These are phyloP conservation scores for Amphimedon queenslandica DNA, from an alignment of 37 sponge, comb jelly and placozoan genomes.

Conservation along the genomic window DNA sequence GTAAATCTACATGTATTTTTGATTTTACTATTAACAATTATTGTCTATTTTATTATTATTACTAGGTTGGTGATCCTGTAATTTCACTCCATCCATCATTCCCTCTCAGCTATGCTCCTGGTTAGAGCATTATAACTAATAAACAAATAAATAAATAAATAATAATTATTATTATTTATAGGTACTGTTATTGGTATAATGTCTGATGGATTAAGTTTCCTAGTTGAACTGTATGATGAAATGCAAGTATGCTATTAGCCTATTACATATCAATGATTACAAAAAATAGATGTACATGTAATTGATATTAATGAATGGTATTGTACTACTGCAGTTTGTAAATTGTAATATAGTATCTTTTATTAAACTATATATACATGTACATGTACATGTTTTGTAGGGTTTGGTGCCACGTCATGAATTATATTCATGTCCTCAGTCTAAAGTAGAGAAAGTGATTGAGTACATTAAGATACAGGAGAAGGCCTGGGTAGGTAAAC, in stretches of 20 bases:
- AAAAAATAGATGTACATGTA: too few species aligned
- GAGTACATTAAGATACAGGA: conserved; percentile 37
- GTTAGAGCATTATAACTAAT: too few species aligned
- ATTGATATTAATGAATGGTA: too few species aligned
- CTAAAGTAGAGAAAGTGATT: conserved; percentile 28
- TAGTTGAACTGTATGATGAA: conserved; percentile 50
- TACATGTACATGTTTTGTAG: not conserved
- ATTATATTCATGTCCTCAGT: conserved; percentile 22
- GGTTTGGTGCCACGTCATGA: conserved; percentile 23
- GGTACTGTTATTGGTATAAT: conserved; percentile 21
- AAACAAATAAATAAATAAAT: too few species aligned
- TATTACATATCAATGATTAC: too few species aligned
- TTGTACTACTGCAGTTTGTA: not conserved
- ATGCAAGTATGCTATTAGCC: not conserved
- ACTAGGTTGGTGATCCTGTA: conserved; percentile 35
- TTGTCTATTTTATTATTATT: not conserved
- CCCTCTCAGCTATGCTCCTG: conserved; percentile 55
- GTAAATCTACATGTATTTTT: conserved; percentile 2
- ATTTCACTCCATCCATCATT: conserved; percentile 45
- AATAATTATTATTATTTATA: not conserved
- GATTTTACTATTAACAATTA: not conserved
- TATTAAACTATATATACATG: not conserved
- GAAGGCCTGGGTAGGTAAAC: conserved; percentile 59
- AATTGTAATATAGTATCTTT: not conserved
- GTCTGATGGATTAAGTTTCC: conserved; percentile 14